These are phyloP conservation scores for Meghimatium bilineatum DNA, from an alignment of 2,888 invertebrate genomes.

Conservation along the genomic window DNA sequence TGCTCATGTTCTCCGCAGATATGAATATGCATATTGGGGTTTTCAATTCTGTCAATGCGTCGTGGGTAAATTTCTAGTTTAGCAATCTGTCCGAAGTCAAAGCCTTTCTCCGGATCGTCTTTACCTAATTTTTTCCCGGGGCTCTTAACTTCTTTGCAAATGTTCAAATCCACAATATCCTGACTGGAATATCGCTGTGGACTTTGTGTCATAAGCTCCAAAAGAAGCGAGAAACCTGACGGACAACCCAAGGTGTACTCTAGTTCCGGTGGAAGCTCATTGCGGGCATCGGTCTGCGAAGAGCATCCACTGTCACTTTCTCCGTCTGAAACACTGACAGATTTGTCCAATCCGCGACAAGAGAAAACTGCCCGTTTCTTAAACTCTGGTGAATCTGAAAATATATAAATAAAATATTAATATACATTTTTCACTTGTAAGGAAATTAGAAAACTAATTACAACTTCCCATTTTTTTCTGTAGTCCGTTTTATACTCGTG, in stretches of 20 bases:
- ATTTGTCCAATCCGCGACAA: slow-evolving; percentile 20
- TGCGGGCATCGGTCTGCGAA: slow-evolving; percentile 47
- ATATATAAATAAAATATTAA: neutral
- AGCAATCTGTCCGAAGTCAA: neutral
- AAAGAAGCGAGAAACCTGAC: slow-evolving; percentile 48
- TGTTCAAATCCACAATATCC: slow-evolving; percentile 46
- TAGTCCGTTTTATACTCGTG: too few species aligned
- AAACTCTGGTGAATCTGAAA: slow-evolving; percentile 31
- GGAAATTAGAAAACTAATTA: neutral
- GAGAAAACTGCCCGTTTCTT: slow-evolving; percentile 5
- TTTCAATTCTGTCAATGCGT: neutral
- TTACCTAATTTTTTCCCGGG: neutral
- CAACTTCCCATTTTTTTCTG: too few species aligned
- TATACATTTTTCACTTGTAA: neutral
- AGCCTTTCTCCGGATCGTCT: neutral
- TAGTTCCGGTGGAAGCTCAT: slow-evolving; percentile 50
- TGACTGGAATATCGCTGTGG: slow-evolving; percentile 45
- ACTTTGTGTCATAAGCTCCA: slow-evolving; percentile 52
- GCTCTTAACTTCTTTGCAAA: neutral
- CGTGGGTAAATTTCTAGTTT: neutral
- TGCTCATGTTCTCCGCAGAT: slow-evolving; percentile 1
- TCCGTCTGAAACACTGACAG: slow-evolving; percentile 48
- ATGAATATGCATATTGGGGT: neutral
- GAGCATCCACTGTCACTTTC: slow-evolving; percentile 54
- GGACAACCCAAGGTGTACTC: slow-evolving; percentile 53